Conservation (phyloP, 2,113 vertebrate species). For the Atractosteus spatula region DNA sequence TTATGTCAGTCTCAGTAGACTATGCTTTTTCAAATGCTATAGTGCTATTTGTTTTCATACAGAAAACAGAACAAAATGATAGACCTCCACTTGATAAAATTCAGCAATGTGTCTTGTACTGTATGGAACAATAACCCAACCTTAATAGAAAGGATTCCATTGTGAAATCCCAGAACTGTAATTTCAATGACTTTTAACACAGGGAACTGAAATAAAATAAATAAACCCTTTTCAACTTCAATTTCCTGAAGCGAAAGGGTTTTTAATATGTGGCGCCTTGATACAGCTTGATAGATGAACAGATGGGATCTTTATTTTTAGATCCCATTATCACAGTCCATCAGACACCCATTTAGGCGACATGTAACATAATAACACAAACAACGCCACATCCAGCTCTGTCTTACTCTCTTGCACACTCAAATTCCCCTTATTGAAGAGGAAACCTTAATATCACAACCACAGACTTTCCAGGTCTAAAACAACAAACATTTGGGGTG, state of each 20-base stretch:
- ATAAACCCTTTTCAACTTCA: constrained; percentile 5
- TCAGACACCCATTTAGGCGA: constrained; percentile 39
- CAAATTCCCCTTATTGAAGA: neutral
- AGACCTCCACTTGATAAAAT: no score
- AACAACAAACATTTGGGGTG: no score
- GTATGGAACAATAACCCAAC: no score
- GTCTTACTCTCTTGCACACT: neutral
- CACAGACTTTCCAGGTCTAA: no score
- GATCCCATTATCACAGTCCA: constrained; percentile 42
- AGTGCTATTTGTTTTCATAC: no score
- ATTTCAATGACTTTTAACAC: constrained; percentile 2
- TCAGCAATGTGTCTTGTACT: no score
- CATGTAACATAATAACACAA: constrained; percentile 30
- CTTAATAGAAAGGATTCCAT: no score
- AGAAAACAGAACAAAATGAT: no score
- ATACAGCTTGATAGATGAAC: constrained; percentile 34
- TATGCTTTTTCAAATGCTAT: no score
- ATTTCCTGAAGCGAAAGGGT: constrained; percentile 17
- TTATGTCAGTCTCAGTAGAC: no score
- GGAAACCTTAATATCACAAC: no score
- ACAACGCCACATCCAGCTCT: constrained; percentile 21
- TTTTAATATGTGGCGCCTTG: constrained; percentile 31
- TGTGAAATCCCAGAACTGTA: neutral
- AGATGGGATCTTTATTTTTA: constrained; percentile 46
- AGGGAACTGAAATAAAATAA: constrained; percentile 12